Evolutionary conservation across 2,888 invertebrate genomes (phyloP).

Genomic region (Trichogramma evanescens): DNA sequence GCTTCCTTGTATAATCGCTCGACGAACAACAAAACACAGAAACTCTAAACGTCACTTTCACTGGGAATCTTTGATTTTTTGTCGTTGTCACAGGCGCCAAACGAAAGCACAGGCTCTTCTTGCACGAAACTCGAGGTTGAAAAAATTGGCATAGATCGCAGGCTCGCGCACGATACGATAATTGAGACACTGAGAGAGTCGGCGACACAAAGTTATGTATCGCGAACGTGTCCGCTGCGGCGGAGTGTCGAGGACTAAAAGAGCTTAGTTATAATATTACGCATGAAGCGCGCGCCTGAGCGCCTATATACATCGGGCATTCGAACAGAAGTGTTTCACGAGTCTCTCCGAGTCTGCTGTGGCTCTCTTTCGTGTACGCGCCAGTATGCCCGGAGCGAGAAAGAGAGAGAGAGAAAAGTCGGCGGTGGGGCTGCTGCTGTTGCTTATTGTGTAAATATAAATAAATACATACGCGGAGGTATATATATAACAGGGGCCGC

Average conservation of each 20-base stretch:
- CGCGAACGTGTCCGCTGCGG: conserved; percentile 30
- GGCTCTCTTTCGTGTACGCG: not conserved
- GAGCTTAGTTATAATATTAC: not conserved
- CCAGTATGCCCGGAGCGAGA: conserved; percentile 23
- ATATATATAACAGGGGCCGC: conserved; percentile 10
- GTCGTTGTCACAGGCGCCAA: too few species aligned
- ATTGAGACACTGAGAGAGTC: too few species aligned
- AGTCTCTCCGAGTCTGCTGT: not conserved
- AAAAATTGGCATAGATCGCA: too few species aligned
- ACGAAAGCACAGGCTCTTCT: too few species aligned
- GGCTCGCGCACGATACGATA: too few species aligned
- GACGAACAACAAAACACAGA: too few species aligned
- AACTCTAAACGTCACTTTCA: too few species aligned
- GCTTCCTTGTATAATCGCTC: too few species aligned
- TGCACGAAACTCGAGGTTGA: too few species aligned
- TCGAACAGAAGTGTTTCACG: not conserved
- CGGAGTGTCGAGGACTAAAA: conserved; percentile 42
- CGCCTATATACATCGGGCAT: not conserved
- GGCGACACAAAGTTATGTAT: too few species aligned
- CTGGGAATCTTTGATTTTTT: too few species aligned
- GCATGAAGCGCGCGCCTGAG: not conserved
- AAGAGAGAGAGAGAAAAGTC: conserved; percentile 11
- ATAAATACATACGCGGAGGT: conserved; percentile 40
- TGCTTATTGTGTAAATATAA: conserved; percentile 50
- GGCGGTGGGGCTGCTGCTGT: conserved; percentile 32